phyloP scores from a whole-genome alignment of 2,888 invertebrate genomes.

The Emmelina monodactyla region DNA sequence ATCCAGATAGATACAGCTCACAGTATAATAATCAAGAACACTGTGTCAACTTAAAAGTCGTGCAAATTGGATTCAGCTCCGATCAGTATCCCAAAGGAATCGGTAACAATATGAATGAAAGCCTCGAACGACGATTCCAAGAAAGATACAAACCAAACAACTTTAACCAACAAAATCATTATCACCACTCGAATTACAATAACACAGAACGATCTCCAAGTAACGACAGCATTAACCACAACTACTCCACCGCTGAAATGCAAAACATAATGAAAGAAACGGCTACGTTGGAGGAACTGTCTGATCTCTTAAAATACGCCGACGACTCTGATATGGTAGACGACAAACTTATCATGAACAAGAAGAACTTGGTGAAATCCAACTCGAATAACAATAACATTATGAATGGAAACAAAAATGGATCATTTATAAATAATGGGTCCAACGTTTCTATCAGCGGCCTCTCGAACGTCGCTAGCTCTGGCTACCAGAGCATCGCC shows the following conservation, averaged over 20 bases:
- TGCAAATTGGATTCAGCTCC: conserved; percentile 68
- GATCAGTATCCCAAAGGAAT: conserved; percentile 68
- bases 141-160: conserved; percentile 57
- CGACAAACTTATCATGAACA: conserved; percentile 54
- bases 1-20: conserved; percentile 58
- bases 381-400: conserved; percentile 50
- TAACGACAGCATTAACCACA: conserved; percentile 53
- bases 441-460: conserved; percentile 85
- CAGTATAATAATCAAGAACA: conserved; percentile 62
- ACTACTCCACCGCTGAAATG: conserved; percentile 50
- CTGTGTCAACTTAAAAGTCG: conserved; percentile 65
- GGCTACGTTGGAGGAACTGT: conserved; percentile 74
- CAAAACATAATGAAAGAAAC: conserved; percentile 59
- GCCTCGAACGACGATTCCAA: conserved; percentile 55
- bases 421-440: conserved; percentile 67
- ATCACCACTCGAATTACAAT: conserved; percentile 48
- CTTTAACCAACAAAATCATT: conserved; percentile 44
- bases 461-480: conserved; percentile 78
- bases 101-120: conserved; percentile 50
- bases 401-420: conserved; percentile 49
- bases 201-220: conserved; percentile 51
- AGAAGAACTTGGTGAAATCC: conserved; percentile 49
- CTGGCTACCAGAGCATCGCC: conserved; percentile 89
- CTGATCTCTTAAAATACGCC: conserved; percentile 75
- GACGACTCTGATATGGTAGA: conserved; percentile 74